Evolutionary conservation across 1,140 invertebrate species (phyloP).

Genomic region (Rhyzopertha dominica): DNA sequence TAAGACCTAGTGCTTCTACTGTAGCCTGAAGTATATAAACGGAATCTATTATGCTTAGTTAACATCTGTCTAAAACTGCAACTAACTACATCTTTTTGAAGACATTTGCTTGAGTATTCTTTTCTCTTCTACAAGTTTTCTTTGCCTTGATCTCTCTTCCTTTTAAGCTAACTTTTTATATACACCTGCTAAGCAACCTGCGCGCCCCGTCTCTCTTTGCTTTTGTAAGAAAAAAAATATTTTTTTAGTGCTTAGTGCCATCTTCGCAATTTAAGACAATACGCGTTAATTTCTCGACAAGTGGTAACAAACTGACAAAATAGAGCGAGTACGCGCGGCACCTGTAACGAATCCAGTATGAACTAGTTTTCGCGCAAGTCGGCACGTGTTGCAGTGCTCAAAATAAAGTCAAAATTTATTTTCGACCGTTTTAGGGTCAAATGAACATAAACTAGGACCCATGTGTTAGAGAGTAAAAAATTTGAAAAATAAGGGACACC

Average conservation of each 20-base stretch:
- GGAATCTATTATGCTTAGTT: constrained; percentile 19
- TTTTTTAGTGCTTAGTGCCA: constrained; percentile 10
- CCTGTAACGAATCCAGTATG: constrained; percentile 1
- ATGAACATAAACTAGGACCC: constrained; percentile 9
- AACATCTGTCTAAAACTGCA: constrained; percentile 22
- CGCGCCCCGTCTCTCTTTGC: constrained; percentile 27
- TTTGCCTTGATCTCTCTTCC: constrained; percentile 21
- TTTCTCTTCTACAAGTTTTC: constrained; percentile 15
- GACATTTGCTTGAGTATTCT: constrained; percentile 9
- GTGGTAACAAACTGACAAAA: neutral
- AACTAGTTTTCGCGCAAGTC: constrained; percentile 9
- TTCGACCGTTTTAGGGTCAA: constrained; percentile 8
- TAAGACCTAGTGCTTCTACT: constrained; percentile 16
- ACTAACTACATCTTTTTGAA: constrained; percentile 5
- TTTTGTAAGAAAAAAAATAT: constrained; percentile 22
- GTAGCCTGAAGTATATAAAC: constrained; percentile 21
- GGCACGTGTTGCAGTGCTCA: constrained; percentile 11
- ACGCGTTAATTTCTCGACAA: neutral
- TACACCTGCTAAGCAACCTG: constrained; percentile 25
- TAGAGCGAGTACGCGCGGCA: neutral
- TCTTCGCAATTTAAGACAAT: constrained; percentile 8
- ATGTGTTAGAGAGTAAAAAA: constrained; percentile 6
- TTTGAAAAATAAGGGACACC: constrained; percentile 17
- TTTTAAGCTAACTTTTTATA: constrained; percentile 30
- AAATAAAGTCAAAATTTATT: constrained; percentile 14